Percentiles rank a stretch among this genome's conserved stretches.
phyloP scores from a whole-genome alignment of 2,888 invertebrate genomes.

The Micoletzkya japonica region DNA sequence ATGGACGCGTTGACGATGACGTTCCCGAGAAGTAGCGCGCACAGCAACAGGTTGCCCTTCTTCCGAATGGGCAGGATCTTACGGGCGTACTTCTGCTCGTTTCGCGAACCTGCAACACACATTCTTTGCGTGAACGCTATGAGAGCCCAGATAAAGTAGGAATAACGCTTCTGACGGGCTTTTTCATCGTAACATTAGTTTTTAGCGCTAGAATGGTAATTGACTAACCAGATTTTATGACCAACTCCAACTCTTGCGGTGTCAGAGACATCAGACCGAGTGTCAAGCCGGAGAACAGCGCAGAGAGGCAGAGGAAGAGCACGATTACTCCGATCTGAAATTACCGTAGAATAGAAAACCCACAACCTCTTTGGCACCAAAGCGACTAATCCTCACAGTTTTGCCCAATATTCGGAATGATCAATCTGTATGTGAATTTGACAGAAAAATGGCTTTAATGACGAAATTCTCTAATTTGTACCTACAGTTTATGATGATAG shows the following conservation, averaged over 20 bases:
- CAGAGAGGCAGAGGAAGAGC: constrained; percentile 82
- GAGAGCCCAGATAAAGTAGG: too few species aligned
- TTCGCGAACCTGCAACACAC: constrained; percentile 39
- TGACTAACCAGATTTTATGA: constrained; percentile 47
- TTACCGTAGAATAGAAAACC: neutral
- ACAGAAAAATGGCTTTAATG: neutral
- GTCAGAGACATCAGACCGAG: constrained; percentile 94
- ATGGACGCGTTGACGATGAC: constrained; percentile 72
- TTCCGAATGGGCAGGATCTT: constrained; percentile 87
- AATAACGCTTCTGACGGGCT: too few species aligned
- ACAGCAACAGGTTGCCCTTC: constrained; percentile 88
- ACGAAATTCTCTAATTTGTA: neutral
- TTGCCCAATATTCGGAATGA: too few species aligned
- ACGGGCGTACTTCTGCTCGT: constrained; percentile 73
- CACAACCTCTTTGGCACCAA: too few species aligned
- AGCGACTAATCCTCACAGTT: too few species aligned
- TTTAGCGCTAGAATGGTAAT: neutral
- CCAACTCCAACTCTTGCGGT: constrained; percentile 65
- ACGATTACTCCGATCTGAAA: constrained; percentile 74
- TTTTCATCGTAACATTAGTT: neutral
- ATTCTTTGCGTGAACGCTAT: too few species aligned
- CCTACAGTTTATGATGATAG: neutral
- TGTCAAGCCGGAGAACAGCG: constrained; percentile 93
- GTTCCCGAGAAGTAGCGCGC: constrained; percentile 74
- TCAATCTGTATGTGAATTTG: too few species aligned